phyloP scores from a whole-genome alignment of 1,140 invertebrate genomes.

The Neodiprion fabricii region DNA sequence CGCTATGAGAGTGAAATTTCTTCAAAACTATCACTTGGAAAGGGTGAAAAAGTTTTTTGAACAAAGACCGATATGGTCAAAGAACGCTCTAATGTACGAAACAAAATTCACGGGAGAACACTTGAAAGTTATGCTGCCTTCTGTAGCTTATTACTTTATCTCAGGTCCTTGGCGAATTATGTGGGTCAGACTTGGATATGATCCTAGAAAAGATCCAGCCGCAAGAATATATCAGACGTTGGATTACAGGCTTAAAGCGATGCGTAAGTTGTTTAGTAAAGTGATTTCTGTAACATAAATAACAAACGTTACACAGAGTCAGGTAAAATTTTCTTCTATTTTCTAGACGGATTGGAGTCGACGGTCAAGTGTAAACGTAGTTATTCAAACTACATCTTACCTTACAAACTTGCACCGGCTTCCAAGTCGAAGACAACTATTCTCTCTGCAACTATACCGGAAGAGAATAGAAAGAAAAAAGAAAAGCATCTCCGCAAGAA shows the following conservation, averaged over 20 bases:
- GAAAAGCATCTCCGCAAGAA: conserved; percentile 54
- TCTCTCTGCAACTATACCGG: conserved; percentile 46
- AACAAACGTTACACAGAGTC: neutral
- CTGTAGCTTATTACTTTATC: conserved; percentile 82
- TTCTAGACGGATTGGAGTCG: conserved; percentile 63
- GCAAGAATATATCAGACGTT: conserved; percentile 85
- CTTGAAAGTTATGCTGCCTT: conserved; percentile 82
- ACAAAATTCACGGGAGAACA: conserved; percentile 69
- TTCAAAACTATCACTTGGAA: conserved; percentile 56
- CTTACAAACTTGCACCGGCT: conserved; percentile 58
- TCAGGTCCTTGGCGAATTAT: conserved; percentile 88
- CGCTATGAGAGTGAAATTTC: conserved; percentile 60
- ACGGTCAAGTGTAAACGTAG: conserved; percentile 65
- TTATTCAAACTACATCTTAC: conserved; percentile 62
- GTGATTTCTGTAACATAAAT: neutral
- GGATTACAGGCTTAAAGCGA: conserved; percentile 81
- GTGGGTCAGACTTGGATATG: conserved; percentile 87
- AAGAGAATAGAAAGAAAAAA: conserved; percentile 43
- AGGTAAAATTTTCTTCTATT: conserved; percentile 24
- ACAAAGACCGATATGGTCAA: conserved; percentile 85
- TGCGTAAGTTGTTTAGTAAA: conserved; percentile 57
- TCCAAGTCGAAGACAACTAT: conserved; percentile 55
- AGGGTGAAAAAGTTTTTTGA: conserved; percentile 72
- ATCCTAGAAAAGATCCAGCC: conserved; percentile 80
- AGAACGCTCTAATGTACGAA: conserved; percentile 72